Percentiles rank a stretch among this genome's conserved stretches.
These are phyloP conservation scores for Leucoptera coffeella DNA, from an alignment of 2,888 invertebrate genomes.

Conservation along the genomic window DNA sequence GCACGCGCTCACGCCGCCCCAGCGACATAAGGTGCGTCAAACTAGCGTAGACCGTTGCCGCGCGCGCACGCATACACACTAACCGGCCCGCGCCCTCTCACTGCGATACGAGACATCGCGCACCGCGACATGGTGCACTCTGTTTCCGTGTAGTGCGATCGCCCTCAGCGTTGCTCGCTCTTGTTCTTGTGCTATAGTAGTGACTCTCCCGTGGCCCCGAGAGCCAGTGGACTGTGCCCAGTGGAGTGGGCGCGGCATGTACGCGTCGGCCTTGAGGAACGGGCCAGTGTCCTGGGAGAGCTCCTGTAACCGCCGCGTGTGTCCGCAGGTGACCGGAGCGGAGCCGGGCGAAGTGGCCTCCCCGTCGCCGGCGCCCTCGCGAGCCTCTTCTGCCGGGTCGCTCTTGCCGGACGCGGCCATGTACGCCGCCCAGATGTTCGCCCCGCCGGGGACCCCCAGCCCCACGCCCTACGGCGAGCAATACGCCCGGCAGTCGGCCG, in stretches of 20 bases:
- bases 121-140: slow-evolving; percentile 53
- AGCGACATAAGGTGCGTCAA: slow-evolving; percentile 60
- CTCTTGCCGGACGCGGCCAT: slow-evolving; percentile 59
- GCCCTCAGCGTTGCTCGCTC: slow-evolving; percentile 53
- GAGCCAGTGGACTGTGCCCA: slow-evolving; percentile 41
- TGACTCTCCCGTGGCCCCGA: slow-evolving; percentile 15
- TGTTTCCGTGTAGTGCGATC: slow-evolving; percentile 52
- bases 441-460: slow-evolving; percentile 61
- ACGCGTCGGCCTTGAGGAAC: slow-evolving; percentile 56
- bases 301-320: slow-evolving; percentile 61
- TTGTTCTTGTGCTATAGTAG: slow-evolving; percentile 11
- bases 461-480: slow-evolving; percentile 56
- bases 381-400: slow-evolving; percentile 50
- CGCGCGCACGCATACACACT: slow-evolving; percentile 50
- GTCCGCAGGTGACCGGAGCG: slow-evolving; percentile 52
- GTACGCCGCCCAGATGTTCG: slow-evolving; percentile 66
- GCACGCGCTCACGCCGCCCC: slow-evolving; percentile 57
- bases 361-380: slow-evolving; percentile 59
- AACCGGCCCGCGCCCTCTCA: slow-evolving; percentile 45
- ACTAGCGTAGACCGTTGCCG: slow-evolving; percentile 47
- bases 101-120: slow-evolving; percentile 53
- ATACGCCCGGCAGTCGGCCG: slow-evolving; percentile 45
- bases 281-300: slow-evolving; percentile 49
- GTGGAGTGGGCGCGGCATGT: slow-evolving; percentile 44
- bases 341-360: slow-evolving; percentile 56